These are phyloP conservation scores for Orthosia incerta DNA, from an alignment of 2,888 invertebrate species.

Conservation along the genomic window DNA sequence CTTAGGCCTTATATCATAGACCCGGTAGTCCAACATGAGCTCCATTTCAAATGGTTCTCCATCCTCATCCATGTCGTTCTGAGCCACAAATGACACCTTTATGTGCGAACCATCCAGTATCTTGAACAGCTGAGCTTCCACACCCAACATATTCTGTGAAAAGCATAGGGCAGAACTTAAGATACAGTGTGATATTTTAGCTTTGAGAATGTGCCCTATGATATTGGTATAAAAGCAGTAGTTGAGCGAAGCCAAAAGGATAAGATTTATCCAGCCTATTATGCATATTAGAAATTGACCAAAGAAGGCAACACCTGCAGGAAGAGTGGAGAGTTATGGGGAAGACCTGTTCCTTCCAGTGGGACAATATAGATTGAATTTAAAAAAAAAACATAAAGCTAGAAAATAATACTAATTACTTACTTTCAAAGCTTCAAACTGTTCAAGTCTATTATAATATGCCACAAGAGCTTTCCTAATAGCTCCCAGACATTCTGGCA, in stretches of 20 bases:
- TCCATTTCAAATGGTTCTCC: constrained; percentile 72
- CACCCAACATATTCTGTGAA: constrained; percentile 77
- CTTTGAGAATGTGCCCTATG: too few relatives aligned
- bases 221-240: too few relatives aligned
- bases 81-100: constrained; percentile 76
- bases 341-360: too few relatives aligned
- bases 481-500: constrained; percentile 80
- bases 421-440: constrained; percentile 82
- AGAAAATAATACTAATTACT: constrained; percentile 1
- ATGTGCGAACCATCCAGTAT: constrained; percentile 82
- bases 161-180: neutral
- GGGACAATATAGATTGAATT: too few relatives aligned
- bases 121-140: constrained; percentile 81
- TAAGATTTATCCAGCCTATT: too few relatives aligned
- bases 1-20: constrained; percentile 83
- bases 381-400: too few relatives aligned
- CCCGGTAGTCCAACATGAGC: constrained; percentile 80
- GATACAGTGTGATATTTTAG: neutral
- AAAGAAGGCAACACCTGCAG: too few relatives aligned
- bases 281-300: too few relatives aligned
- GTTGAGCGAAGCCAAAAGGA: too few relatives aligned
- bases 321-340: too few relatives aligned
- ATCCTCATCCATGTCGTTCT: constrained; percentile 73
- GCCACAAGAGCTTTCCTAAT: constrained; percentile 82
- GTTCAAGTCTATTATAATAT: constrained; percentile 82